A percentile compares a stretch with the other conserved stretches of the same genome.
Evolutionary conservation across 2,797 vertebrate species (phyloP).

Genomic region (Tapirus indicus): DNA sequence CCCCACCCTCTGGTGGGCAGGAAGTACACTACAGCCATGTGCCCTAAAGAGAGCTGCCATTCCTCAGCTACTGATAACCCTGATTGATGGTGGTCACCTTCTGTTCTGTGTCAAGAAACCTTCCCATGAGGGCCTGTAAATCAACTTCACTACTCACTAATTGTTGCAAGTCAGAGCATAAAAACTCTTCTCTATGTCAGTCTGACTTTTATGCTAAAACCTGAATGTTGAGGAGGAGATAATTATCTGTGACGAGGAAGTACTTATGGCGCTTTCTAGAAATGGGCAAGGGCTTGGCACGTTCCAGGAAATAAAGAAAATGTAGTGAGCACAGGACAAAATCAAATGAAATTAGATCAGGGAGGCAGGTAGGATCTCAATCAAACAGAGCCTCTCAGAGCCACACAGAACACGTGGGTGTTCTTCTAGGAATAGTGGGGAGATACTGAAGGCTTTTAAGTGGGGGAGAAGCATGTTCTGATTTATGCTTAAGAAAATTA

Average conservation of each 20-base stretch:
- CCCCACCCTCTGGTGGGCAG: background rate
- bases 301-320: background rate
- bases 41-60: background rate
- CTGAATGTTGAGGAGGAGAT: background rate
- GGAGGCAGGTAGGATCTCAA: too few relatives aligned
- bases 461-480: background rate
- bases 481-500: rapidly evolving
- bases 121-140: background rate
- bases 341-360: too few relatives aligned
- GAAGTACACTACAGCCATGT: rapidly evolving
- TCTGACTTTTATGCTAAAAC: background rate
- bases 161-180: background rate
- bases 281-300: too few relatives aligned
- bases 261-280: background rate
- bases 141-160: background rate
- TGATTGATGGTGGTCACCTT: background rate
- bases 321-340: background rate
- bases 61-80: background rate
- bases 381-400: too few relatives aligned
- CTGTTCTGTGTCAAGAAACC: background rate
- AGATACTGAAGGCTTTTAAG: background rate
- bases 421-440: background rate
- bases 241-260: background rate
- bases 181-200: background rate
- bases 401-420: rapidly evolving